A percentile compares a stretch with the other conserved stretches of the same genome.
phyloP scores from a whole-genome alignment of 2,888 invertebrate genomes.

The Stenoptilia bipunctidactyla region DNA sequence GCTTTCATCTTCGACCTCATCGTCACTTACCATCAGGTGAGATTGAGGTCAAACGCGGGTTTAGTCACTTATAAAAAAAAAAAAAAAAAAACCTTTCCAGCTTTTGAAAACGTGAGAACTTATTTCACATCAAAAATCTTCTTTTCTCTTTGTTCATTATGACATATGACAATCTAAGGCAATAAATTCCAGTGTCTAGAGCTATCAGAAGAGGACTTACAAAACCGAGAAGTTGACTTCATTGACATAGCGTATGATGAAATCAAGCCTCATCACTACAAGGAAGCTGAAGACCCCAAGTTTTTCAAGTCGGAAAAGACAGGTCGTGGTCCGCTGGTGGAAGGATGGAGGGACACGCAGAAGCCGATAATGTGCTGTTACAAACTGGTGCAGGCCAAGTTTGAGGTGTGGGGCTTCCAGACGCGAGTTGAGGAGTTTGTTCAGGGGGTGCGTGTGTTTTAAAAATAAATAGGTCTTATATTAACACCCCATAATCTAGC shows the following conservation, averaged over 20 bases:
- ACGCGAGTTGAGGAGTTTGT: conserved; percentile 90
- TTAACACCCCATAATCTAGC: no score
- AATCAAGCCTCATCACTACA: conserved; percentile 87
- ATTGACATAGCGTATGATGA: conserved; percentile 92
- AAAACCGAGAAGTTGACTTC: conserved; percentile 80
- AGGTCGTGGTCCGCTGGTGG: conserved; percentile 84
- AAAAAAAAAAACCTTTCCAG: no score
- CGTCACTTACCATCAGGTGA: no score
- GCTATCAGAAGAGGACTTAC: conserved; percentile 79
- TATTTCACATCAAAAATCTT: no score
- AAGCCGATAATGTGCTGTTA: conserved; percentile 95
- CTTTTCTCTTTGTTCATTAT: no score
- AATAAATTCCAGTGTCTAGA: conserved; percentile 83
- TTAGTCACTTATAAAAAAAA: no score
- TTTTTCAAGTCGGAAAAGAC: conserved; percentile 87
- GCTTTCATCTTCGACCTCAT: no score
- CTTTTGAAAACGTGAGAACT: no score
- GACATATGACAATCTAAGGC: no score
- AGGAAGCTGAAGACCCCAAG: conserved; percentile 89
- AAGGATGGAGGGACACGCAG: conserved; percentile 83
- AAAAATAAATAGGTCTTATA: no score
- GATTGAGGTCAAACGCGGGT: no score
- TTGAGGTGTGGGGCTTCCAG: conserved; percentile 94
- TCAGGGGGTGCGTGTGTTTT: conserved; percentile 78
- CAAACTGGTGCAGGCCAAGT: conserved; percentile 86